Base-by-base conservation (phyloP, 2,113 vertebrate genomes). In the Eurystomus gularis region DNA sequence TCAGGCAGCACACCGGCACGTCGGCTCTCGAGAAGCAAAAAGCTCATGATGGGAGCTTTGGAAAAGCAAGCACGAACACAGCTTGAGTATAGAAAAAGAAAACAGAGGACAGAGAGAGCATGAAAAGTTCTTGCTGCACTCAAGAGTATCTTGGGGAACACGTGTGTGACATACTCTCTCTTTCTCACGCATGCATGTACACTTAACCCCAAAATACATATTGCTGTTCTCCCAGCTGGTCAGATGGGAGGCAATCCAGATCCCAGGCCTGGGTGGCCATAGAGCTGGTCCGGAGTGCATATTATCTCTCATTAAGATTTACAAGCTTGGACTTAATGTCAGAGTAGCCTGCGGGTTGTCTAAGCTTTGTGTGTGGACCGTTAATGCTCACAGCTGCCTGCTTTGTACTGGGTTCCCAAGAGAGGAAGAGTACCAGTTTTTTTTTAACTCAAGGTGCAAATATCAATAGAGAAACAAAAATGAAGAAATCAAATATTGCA, bases 11-110 rank as follows among this genome's bases (percentile, higher is more conserved):
- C 89, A 95, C 86, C n/a, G 1, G 88, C 72, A 79, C 85, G 90
- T 95, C 69, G 66, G 83, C 80, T 97, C 91, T 94, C 3, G 29
- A 90, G 92, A 96, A 97, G 93, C 83, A 96, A 97, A 97, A 93
- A 93, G 62, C 86, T 97, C 83, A 69, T 91, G 95, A 96, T 93
- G 83, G 85, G 96, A 95, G 85, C 72, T 96, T 97, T 96, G 92
- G 94, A 97, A 97, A 94, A 96, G 75, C 90, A 90, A 89, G 90
- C 88, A 96, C 5, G 44, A 96, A 91, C 91, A 91, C 89, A 91
- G 93, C 71, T 97, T 83, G 93, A 89, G 65, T 70, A 87, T 49
- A 87, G n/a, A 26, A 89, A 94, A 92, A 87, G 73, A 82, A 96
- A 95, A 84, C 42, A 84, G 69, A 65, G 52, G 42, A 81, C 18